Conservation (phyloP, 2,888 invertebrate genomes). For the Sisyra nigra region DNA sequence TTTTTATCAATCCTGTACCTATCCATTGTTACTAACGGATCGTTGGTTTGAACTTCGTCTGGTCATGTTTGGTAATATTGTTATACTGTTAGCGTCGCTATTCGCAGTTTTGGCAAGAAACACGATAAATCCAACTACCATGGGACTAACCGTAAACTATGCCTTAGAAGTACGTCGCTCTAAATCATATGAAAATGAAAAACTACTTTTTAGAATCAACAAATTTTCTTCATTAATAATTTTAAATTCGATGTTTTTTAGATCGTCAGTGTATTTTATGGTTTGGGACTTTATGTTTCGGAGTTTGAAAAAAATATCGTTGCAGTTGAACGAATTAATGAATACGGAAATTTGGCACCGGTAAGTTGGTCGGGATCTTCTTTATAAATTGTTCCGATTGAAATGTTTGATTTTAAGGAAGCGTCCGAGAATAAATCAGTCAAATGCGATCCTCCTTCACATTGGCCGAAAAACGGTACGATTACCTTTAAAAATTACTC, state of each 20-base stretch:
- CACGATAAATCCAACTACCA: conserved; percentile 55
- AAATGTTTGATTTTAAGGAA: too few species aligned
- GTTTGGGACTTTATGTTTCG: too few species aligned
- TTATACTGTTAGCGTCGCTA: conserved; percentile 86
- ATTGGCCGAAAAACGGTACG: conserved; percentile 69
- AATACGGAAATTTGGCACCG: conserved; percentile 38
- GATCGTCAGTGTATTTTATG: not conserved
- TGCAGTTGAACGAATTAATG: conserved; percentile 91
- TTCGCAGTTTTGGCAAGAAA: conserved; percentile 76
- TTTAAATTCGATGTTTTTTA: too few species aligned
- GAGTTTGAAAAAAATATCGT: conserved; percentile 97
- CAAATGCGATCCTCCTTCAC: too few species aligned
- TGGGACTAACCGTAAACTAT: conserved; percentile 81
- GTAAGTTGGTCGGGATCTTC: too few species aligned
- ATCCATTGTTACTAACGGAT: conserved; percentile 84
- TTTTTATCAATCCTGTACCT: conserved; percentile 82
- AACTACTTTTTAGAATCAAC: too few species aligned
- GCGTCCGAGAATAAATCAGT: too few species aligned
- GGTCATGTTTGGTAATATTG: conserved; percentile 91
- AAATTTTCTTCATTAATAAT: too few species aligned
- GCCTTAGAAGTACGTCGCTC: conserved; percentile 57
- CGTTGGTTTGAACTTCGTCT: conserved; percentile 90
- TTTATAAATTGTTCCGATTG: too few species aligned
- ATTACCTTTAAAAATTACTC: conserved; percentile 69
- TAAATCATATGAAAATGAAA: too few species aligned